Evolutionary conservation across 2,888 invertebrate genomes (phyloP).

Genomic region (Caenorhabditis becei): DNA sequence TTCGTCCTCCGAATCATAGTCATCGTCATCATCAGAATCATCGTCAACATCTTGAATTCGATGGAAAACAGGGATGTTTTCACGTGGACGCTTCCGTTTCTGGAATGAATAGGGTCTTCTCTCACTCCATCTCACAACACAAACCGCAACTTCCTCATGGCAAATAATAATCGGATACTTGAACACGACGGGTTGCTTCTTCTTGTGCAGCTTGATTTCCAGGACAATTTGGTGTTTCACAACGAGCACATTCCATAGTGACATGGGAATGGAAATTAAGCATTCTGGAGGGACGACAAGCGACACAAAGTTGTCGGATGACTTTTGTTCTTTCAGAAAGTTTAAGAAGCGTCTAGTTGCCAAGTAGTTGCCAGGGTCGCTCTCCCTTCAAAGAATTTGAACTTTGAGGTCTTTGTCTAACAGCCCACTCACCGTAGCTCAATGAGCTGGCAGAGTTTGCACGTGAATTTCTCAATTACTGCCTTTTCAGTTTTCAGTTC

Average conservation of each 20-base stretch:
- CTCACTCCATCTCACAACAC: not conserved
- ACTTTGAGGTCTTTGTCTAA: conserved; percentile 21
- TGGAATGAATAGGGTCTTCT: conserved; percentile 20
- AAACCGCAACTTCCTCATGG: conserved; percentile 65
- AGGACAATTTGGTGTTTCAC: conserved; percentile 63
- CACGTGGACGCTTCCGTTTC: conserved; percentile 46
- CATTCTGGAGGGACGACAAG: conserved; percentile 63
- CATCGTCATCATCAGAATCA: conserved; percentile 74
- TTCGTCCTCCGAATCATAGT: conserved; percentile 70
- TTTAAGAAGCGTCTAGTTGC: conserved; percentile 38
- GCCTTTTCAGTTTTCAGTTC: conserved; percentile 62
- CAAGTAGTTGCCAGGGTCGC: conserved; percentile 68
- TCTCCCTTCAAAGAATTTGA: conserved; percentile 53
- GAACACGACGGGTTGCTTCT: conserved; percentile 62
- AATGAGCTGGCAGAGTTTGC: conserved; percentile 43
- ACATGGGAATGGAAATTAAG: conserved; percentile 67
- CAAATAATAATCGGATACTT: conserved; percentile 68
- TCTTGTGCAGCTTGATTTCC: conserved; percentile 63
- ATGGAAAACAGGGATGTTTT: conserved; percentile 39
- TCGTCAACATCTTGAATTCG: conserved; percentile 70
- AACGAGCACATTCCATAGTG: conserved; percentile 70
- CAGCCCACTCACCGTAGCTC: conserved; percentile 52
- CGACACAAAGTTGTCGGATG: conserved; percentile 36
- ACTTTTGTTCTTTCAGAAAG: conserved; percentile 43
- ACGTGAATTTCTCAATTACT: conserved; percentile 51